Evolutionary conservation across 1,140 invertebrate genomes (phyloP).

Genomic region (Sminthurides bifidus): DNA sequence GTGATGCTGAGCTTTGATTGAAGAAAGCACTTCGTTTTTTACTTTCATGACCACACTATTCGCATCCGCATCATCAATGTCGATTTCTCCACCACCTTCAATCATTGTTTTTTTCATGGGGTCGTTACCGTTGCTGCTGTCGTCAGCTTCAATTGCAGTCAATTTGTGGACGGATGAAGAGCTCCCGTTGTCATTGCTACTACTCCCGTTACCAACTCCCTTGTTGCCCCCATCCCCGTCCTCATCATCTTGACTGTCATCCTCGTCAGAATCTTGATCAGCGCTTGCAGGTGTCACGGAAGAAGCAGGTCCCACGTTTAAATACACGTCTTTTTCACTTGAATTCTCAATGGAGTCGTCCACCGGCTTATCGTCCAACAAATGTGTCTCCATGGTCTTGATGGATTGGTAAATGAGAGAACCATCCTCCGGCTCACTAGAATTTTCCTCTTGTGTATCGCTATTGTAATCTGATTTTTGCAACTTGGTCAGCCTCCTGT

Average conservation of each 20-base stretch:
- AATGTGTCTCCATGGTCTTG: conserved; percentile 21
- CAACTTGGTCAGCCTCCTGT: conserved; percentile 11
- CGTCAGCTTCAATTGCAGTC: conserved; percentile 1
- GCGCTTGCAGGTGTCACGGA: not conserved
- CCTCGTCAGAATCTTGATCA: conserved; percentile 6
- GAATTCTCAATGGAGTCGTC: conserved; percentile 27
- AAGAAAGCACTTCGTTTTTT: not conserved
- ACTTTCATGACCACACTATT: not conserved
- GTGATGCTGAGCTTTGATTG: not conserved
- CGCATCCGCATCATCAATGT: not conserved
- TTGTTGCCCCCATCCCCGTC: not conserved
- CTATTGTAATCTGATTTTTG: conserved; percentile 13
- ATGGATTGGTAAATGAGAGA: conserved; percentile 22
- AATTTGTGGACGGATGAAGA: not conserved
- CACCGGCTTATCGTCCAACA: conserved; percentile 14
- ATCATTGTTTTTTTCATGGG: not conserved
- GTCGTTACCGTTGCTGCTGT: too few relatives aligned
- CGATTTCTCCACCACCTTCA: not conserved
- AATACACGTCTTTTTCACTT: conserved; percentile 28
- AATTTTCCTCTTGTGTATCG: conserved; percentile 1
- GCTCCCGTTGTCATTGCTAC: not conserved
- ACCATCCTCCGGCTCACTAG: conserved; percentile 14
- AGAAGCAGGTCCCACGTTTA: conserved; percentile 6
- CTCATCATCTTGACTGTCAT: not conserved
- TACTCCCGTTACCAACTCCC: not conserved